phyloP scores from a whole-genome alignment of 2,113 vertebrate species.

The Sebastes schlegelii region DNA sequence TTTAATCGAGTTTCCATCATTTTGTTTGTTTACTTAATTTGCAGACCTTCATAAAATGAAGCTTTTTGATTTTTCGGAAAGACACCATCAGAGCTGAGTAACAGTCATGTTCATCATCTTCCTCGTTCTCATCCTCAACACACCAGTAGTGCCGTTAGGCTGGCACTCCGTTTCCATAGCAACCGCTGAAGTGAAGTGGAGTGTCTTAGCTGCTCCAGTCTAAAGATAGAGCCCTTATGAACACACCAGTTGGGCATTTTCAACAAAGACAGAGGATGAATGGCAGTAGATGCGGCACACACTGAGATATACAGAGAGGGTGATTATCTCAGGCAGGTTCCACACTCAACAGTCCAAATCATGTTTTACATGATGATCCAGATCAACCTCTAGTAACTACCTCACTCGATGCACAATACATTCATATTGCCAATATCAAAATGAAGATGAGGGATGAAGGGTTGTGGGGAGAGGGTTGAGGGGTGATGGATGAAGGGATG shows the following conservation, averaged over 20 bases:
- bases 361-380: not conserved
- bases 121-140: slow-evolving; percentile 1
- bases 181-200: slow-evolving; percentile 71
- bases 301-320: not conserved
- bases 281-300: not conserved
- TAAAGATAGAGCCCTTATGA: slow-evolving; percentile 79
- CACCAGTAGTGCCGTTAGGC: slow-evolving; percentile 40
- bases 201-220: slow-evolving; percentile 61
- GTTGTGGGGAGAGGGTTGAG: no score
- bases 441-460: not conserved
- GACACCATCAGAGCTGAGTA: not conserved
- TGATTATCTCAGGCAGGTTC: not conserved
- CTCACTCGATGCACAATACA: not conserved
- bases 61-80: not conserved
- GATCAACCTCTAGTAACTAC: not conserved
- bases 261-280: slow-evolving; percentile 13
- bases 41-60: no score
- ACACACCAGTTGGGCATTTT: slow-evolving; percentile 46
- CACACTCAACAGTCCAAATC: not conserved
- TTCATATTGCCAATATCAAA: not conserved
- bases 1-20: not conserved
- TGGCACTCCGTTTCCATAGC: slow-evolving; percentile 77
- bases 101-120: slow-evolving; percentile 1
- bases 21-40: not conserved
- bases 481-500: no score